phyloP scores from a whole-genome alignment of 2,113 vertebrate species.

The Catharus bicknelli region DNA sequence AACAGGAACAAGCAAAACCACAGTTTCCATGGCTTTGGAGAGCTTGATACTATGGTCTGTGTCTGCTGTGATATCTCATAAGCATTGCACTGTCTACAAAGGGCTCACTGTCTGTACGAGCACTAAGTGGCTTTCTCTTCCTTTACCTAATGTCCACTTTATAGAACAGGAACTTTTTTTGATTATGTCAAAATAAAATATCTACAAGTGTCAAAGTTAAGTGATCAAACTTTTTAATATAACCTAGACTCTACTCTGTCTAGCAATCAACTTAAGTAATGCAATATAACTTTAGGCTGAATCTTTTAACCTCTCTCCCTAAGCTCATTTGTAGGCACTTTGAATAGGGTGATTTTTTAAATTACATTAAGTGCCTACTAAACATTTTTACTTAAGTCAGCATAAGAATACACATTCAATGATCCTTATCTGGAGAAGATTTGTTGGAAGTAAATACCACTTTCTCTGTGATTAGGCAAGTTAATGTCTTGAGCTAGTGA shows the following conservation, averaged over 20 bases:
- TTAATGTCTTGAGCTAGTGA: neutral
- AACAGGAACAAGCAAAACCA: neutral
- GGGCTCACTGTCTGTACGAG: fast-evolving
- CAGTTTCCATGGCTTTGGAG: neutral
- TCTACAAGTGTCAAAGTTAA: neutral
- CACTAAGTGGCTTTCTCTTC: neutral
- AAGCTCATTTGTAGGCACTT: neutral
- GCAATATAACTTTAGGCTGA: neutral
- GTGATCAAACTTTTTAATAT: neutral
- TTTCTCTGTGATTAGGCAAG: neutral
- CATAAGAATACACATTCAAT: neutral
- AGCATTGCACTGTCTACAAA: neutral
- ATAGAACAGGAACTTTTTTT: neutral
- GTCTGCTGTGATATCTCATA: neutral
- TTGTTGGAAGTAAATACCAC: neutral
- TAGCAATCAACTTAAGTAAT: neutral
- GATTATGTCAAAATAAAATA: neutral
- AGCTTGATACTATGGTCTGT: neutral
- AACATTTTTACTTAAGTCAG: neutral
- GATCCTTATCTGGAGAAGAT: neutral
- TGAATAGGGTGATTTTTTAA: neutral
- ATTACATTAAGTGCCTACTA: neutral
- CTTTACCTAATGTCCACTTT: neutral
- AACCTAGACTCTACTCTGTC: neutral
- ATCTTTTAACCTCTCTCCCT: neutral